phyloP scores from a whole-genome alignment of 2,888 invertebrate genomes.

The Podotricha telesiphe region DNA sequence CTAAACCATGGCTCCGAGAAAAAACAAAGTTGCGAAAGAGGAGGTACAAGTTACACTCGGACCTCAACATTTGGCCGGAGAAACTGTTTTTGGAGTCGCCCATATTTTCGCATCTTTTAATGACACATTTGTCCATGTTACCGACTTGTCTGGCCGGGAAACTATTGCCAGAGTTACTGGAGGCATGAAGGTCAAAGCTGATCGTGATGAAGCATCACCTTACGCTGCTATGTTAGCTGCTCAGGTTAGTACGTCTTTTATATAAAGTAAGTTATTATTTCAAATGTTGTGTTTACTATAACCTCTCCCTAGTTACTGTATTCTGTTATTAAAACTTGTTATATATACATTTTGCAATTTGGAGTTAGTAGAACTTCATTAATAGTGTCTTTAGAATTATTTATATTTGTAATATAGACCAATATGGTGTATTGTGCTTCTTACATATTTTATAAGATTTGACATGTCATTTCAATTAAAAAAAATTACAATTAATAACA shows the following conservation, averaged over 20 bases:
- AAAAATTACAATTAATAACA: neutral
- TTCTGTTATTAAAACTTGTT: neutral
- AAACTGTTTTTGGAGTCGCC: constrained; percentile 99
- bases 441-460: too few relatives aligned
- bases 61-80: constrained; percentile 98
- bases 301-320: constrained; percentile 4
- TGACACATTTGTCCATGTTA: constrained; percentile 99
- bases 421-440: too few relatives aligned
- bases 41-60: constrained; percentile 98
- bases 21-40: constrained; percentile 98
- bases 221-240: constrained; percentile 99
- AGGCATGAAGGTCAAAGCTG: constrained; percentile 99
- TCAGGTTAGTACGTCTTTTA: constrained; percentile 85
- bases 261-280: neutral
- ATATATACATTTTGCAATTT: neutral
- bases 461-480: neutral
- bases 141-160: constrained; percentile 98
- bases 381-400: too few relatives aligned
- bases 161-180: constrained; percentile 97
- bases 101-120: constrained; percentile 99
- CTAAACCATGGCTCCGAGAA: constrained; percentile 95
- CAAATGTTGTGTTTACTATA: constrained; percentile 14
- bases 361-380: too few relatives aligned
- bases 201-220: constrained; percentile 99
- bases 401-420: too few relatives aligned